Percentiles rank a stretch among this genome's conserved stretches.
phyloP scores from a whole-genome alignment of 2,888 invertebrate species.

The Philhelius pedissequus region DNA sequence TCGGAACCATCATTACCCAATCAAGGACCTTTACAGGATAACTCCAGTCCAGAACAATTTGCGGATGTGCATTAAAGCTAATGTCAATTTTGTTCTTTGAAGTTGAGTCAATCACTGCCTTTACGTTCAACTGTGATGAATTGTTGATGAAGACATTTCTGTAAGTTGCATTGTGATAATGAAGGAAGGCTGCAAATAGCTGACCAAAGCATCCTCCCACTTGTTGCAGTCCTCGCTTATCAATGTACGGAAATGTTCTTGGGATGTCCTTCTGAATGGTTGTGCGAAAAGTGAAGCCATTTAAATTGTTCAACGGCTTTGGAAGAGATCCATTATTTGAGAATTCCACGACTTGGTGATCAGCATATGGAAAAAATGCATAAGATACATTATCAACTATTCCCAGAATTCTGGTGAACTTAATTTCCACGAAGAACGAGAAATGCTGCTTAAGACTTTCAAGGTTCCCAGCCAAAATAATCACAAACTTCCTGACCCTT shows the following conservation, averaged over 20 bases:
- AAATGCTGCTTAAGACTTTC: background rate
- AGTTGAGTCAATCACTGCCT: background rate
- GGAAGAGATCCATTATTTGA: background rate
- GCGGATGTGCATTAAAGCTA: background rate
- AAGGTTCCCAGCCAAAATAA: background rate
- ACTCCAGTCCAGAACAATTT: background rate
- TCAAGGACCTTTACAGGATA: background rate
- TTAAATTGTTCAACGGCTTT: background rate
- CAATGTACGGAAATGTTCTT: background rate
- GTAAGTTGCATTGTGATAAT: conserved; percentile 27
- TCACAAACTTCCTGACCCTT: conserved; percentile 14
- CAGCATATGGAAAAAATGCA: conserved; percentile 8
- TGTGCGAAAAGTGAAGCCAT: conserved; percentile 20
- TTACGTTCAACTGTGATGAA: background rate
- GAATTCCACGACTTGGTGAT: background rate
- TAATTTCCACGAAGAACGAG: background rate
- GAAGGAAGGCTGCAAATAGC: conserved; percentile 2
- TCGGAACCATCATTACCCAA: conserved; percentile 22
- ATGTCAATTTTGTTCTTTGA: background rate
- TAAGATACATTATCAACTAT: background rate
- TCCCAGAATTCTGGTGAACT: conserved; percentile 38
- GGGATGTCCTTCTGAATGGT: background rate
- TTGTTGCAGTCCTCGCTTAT: background rate
- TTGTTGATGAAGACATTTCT: background rate
- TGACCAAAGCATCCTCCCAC: conserved; percentile 12